Conservation (phyloP, 2,797 vertebrate genomes). For the Diplodus sargus region DNA sequence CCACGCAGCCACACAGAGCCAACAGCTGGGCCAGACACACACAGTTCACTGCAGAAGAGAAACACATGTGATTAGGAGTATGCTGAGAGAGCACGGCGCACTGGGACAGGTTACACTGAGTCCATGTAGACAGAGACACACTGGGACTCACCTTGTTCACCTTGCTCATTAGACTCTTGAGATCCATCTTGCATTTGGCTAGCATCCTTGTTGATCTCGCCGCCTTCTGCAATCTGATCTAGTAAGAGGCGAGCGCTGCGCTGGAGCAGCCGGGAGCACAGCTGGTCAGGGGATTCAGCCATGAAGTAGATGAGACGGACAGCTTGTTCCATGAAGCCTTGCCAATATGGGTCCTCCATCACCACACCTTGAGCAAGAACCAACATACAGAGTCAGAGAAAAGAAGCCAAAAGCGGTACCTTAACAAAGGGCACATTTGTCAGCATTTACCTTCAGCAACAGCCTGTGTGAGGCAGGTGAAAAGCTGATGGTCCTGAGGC, state of each 20-base stretch:
- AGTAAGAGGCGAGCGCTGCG: slow-evolving; percentile 87
- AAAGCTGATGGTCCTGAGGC: slow-evolving; percentile 90
- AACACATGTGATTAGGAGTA: slow-evolving; percentile 21
- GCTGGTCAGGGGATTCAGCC: slow-evolving; percentile 92
- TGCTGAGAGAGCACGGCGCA: not conserved
- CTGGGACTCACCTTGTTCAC: slow-evolving; percentile 64
- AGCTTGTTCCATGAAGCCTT: slow-evolving; percentile 93
- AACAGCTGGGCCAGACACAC: slow-evolving; percentile 89
- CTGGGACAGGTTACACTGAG: not conserved
- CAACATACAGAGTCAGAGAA: not conserved
- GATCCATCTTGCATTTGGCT: slow-evolving; percentile 72
- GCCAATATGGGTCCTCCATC: slow-evolving; percentile 88
- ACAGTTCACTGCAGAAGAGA: slow-evolving; percentile 81
- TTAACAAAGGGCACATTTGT: not conserved
- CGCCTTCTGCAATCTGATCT: slow-evolving; percentile 83
- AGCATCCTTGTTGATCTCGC: slow-evolving; percentile 67
- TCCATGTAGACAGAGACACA: not conserved
- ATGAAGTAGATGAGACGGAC: slow-evolving; percentile 91
- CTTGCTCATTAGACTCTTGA: slow-evolving; percentile 76
- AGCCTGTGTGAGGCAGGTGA: slow-evolving; percentile 86
- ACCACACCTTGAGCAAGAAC: slow-evolving; percentile 75
- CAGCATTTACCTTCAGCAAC: slow-evolving; percentile 80
- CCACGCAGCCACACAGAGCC: slow-evolving; percentile 92
- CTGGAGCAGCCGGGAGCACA: slow-evolving; percentile 90
- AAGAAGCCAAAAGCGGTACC: not conserved